Conservation (phyloP, 2,113 vertebrate genomes). For the Corynorhinus townsendii region DNA sequence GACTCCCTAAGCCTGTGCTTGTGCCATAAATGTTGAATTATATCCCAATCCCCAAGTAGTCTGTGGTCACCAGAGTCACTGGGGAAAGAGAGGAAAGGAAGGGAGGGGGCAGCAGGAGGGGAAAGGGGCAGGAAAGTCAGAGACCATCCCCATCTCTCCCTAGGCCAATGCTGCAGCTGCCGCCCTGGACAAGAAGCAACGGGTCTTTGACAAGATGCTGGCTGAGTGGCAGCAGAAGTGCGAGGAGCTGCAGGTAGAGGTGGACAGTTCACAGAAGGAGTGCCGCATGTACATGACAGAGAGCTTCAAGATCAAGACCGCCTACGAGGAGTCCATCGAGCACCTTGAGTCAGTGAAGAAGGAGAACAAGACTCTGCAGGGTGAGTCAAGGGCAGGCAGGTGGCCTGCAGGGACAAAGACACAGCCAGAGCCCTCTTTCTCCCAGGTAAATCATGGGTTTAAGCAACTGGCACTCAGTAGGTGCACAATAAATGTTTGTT, state of each 20-base stretch:
- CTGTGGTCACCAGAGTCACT: neutral
- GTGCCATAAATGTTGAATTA: neutral
- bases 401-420: neutral
- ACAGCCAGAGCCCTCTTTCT: neutral
- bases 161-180: slow-evolving; percentile 80
- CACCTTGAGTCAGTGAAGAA: slow-evolving; percentile 77
- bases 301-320: slow-evolving; percentile 80
- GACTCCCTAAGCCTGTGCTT: neutral
- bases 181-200: slow-evolving; percentile 82
- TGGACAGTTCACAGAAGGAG: slow-evolving; percentile 81
- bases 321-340: slow-evolving; percentile 78
- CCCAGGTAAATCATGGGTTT: neutral
- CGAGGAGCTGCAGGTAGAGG: slow-evolving; percentile 80
- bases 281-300: slow-evolving; percentile 77
- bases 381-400: slow-evolving; percentile 50
- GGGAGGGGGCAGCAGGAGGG: neutral
- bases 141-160: slow-evolving; percentile 23
- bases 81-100: neutral
- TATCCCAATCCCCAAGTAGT: neutral
- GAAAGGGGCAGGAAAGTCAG: neutral
- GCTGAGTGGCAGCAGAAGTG: slow-evolving; percentile 80
- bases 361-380: slow-evolving; percentile 79
- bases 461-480: neutral
- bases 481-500: neutral
- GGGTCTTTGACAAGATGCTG: slow-evolving; percentile 81